These are phyloP conservation scores for Phoxinus dragarum DNA, from an alignment of 2,797 vertebrate species.

Conservation along the genomic window DNA sequence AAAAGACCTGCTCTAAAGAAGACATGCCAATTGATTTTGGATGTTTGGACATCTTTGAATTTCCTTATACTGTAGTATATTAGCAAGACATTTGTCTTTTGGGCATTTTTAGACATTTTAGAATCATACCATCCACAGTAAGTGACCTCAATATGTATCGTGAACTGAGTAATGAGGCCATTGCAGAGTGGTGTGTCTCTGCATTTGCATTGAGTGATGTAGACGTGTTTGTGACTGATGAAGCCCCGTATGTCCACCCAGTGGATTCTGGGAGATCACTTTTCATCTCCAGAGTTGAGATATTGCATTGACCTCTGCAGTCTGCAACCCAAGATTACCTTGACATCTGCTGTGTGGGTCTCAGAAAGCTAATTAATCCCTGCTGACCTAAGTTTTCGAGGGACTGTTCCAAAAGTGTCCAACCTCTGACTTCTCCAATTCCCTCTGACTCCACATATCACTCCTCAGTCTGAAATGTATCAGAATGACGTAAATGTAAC, in stretches of 20 bases:
- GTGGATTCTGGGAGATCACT: conserved; percentile 64
- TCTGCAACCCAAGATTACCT: conserved; percentile 77
- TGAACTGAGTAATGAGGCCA: conserved; percentile 65
- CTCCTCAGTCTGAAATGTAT: conserved; percentile 30
- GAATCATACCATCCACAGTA: conserved; percentile 35
- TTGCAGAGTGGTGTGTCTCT: conserved; percentile 49
- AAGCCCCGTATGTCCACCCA: conserved; percentile 51
- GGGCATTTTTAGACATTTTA: conserved; percentile 9
- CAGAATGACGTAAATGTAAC: conserved; percentile 5
- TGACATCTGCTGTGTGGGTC: conserved; percentile 79
- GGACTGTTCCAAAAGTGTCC: conserved; percentile 71
- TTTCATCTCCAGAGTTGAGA: conserved; percentile 69
- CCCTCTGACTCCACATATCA: conserved; percentile 46
- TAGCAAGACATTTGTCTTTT: conserved; percentile 1
- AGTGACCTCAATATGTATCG: conserved; percentile 65
- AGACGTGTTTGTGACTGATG: conserved; percentile 65
- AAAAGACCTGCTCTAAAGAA: background rate
- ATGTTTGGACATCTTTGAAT: background rate
- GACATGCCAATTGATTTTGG: background rate
- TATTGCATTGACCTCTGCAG: conserved; percentile 80
- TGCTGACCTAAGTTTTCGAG: conserved; percentile 75
- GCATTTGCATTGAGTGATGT: conserved; percentile 56
- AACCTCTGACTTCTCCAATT: conserved; percentile 64
- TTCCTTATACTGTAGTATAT: background rate
- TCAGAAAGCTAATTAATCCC: conserved; percentile 85